Conservation (phyloP, 1,140 invertebrate species). For the Holotrichia oblita region DNA sequence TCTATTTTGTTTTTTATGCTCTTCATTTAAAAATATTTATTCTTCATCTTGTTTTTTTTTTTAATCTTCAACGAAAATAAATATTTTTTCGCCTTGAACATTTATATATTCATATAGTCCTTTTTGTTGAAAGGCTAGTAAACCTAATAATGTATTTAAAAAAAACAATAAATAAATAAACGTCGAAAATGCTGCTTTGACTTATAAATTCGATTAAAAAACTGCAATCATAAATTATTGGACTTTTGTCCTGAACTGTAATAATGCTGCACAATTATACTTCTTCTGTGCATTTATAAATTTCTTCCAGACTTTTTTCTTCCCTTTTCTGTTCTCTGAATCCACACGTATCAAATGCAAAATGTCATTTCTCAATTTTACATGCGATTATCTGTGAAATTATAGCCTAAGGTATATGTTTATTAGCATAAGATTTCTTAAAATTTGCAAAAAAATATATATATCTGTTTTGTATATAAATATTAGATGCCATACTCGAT, state of each 20-base stretch:
- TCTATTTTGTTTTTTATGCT: background rate
- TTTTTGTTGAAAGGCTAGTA: slow-evolving; percentile 22
- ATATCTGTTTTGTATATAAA: slow-evolving; percentile 36
- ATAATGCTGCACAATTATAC: background rate
- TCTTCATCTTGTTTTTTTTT: background rate
- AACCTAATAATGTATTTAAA: slow-evolving; percentile 3
- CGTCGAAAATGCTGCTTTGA: slow-evolving; percentile 7
- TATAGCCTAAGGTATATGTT: slow-evolving; percentile 38
- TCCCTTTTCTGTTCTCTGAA: background rate
- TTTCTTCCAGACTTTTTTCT: no score
- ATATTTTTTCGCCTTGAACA: no score
- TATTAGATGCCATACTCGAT: slow-evolving; percentile 39
- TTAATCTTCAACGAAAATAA: no score
- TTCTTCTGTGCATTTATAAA: background rate
- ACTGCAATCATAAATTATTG: slow-evolving; percentile 6
- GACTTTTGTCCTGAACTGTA: background rate
- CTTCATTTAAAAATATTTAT: slow-evolving; percentile 7
- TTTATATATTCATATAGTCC: no score
- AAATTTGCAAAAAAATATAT: slow-evolving; percentile 26
- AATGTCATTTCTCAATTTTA: background rate
- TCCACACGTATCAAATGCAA: background rate
- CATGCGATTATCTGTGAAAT: slow-evolving; percentile 33
- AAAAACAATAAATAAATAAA: background rate
- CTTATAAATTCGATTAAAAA: slow-evolving; percentile 10
- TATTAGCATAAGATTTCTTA: slow-evolving; percentile 26